These are phyloP conservation scores for Andrena flavipes DNA, from an alignment of 2,888 invertebrate species.

Conservation along the genomic window DNA sequence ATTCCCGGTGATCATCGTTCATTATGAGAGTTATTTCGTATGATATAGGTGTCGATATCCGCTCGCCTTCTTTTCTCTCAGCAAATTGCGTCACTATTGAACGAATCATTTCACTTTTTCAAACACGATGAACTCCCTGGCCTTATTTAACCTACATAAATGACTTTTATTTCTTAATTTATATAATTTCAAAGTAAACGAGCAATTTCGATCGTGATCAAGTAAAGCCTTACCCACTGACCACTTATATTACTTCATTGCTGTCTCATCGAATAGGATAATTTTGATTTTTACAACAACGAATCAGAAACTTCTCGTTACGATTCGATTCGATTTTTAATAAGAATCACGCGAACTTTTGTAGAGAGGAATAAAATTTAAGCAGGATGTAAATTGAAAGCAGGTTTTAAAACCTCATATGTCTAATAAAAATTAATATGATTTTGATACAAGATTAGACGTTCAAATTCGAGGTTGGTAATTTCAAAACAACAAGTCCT, in stretches of 20 bases:
- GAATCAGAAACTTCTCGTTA: no score
- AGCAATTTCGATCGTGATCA: background rate
- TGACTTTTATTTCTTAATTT: no score
- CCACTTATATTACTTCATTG: no score
- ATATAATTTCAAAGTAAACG: background rate
- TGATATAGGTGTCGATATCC: background rate
- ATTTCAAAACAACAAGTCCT: background rate
- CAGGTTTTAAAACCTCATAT: background rate
- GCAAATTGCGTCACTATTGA: constrained; percentile 7
- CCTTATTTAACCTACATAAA: background rate
- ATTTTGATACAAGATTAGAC: background rate
- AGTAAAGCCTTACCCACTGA: background rate
- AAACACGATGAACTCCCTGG: background rate
- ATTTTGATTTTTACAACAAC: no score
- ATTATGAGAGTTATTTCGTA: constrained; percentile 25
- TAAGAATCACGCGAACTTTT: no score
- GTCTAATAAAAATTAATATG: background rate
- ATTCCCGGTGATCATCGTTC: constrained; percentile 34
- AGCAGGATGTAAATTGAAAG: no score
- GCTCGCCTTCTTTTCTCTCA: background rate
- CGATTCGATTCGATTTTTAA: no score
- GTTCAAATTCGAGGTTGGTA: background rate
- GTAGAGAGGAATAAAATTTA: no score
- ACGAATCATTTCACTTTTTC: background rate
- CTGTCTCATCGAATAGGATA: no score